Evolutionary conservation across 1,140 invertebrate species (phyloP).

Genomic region (Drosophila triauraria): DNA sequence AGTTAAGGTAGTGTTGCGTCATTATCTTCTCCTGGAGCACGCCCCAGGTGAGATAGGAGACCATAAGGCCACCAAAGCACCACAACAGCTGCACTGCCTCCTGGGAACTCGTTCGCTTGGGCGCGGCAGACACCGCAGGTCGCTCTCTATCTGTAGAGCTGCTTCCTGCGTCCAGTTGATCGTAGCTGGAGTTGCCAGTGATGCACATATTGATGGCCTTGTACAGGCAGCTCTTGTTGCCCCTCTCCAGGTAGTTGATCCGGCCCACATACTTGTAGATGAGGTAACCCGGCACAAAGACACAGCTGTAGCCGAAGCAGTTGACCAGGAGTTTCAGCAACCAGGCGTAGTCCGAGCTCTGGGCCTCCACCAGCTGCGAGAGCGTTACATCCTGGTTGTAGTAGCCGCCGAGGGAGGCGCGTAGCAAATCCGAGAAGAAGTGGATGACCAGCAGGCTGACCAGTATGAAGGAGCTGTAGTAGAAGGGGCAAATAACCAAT

Average conservation of each 20-base stretch:
- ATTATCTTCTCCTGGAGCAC: constrained; percentile 97
- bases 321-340: constrained; percentile 91
- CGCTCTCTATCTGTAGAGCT: constrained; percentile 75
- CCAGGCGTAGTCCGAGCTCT: constrained; percentile 89
- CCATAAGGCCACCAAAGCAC: constrained; percentile 95
- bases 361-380: constrained; percentile 77
- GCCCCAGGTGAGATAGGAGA: constrained; percentile 97
- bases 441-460: constrained; percentile 76
- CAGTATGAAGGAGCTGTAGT: constrained; percentile 68
- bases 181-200: constrained; percentile 85
- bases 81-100: constrained; percentile 88
- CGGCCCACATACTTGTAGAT: constrained; percentile 93
- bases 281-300: constrained; percentile 94
- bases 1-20: constrained; percentile 91
- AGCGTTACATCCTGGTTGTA: constrained; percentile 69
- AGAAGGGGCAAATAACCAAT: neutral
- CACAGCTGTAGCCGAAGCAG: constrained; percentile 94
- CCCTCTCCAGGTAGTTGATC: constrained; percentile 92
- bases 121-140: constrained; percentile 31
- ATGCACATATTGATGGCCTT: constrained; percentile 88
- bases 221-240: constrained; percentile 86
- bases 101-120: constrained; percentile 85
- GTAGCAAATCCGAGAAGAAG: constrained; percentile 78
- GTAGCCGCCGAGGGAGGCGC: constrained; percentile 63
- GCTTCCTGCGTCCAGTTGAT: constrained; percentile 55